Evolutionary conservation across 2,888 invertebrate genomes (phyloP), one percentile per base, ranked within the genome.

Genomic region (Drosophila nigricruria): DNA sequence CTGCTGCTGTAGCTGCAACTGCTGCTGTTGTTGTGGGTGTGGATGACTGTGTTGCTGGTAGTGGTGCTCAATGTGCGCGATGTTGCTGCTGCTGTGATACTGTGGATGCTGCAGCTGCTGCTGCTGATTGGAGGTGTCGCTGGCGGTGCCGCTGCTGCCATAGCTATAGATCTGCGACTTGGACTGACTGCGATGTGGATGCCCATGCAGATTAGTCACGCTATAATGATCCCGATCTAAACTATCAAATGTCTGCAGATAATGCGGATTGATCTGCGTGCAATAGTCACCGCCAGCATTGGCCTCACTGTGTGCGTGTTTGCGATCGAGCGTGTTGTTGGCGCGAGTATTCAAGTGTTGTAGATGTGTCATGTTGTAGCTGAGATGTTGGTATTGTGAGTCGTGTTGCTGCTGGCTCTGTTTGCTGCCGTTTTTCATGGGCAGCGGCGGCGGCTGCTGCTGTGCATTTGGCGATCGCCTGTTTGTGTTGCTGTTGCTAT

Each of bases 181-280:
- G 5, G 92, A 92, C 42, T 91, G 92, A 54, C 91, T 92, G 75
- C 91, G 92, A 81, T 89, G 87, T 34, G 85, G 78, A 62, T 79
- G 81, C 50, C 65, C 58, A 23, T 81, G 79, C 25, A 74, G 58
- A 45, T 71, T 92, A 69, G 91, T 91, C 64, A 91, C 91, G 71
- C 91, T 91, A 32, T 91, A 92, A 58, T 90, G 91, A 75, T 92
- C 92, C 38, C 90, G 91, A 72, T 92, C 92, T 23, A 92, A 77
- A 50, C 91, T 91, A 43, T 92, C 92, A 49, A 92, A 92, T 0
- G 92, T 90, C 73, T 92, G 92, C 66, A 92, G 70, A 75, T 92
- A 92, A 61, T 91, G 92, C 12, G 92, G 90, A 75, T 90, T 92
- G 18, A 92, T 85, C 78, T 92, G 90, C 47, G 90, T 92, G 67